Percentiles rank a stretch among this genome's conserved stretches.
These are phyloP conservation scores for Dermolepida albohirtum DNA, from an alignment of 2,888 invertebrate genomes.

Conservation along the genomic window DNA sequence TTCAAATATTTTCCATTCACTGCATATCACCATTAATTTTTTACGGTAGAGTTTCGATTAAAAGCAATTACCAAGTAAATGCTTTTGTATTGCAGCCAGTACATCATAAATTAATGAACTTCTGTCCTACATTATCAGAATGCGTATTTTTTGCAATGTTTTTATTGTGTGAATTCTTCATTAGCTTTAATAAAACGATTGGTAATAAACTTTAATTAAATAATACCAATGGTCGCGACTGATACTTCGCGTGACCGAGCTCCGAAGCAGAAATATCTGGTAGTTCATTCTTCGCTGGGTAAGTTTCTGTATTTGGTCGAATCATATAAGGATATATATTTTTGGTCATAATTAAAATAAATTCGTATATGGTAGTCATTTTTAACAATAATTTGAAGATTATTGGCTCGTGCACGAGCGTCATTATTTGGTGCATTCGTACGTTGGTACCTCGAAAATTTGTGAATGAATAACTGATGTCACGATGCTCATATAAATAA, in stretches of 20 bases:
- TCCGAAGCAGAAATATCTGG: neutral
- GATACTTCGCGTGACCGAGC: constrained; percentile 20
- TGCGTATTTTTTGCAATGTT: constrained; percentile 9
- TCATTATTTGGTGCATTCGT: neutral
- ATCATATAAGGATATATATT: constrained; percentile 25
- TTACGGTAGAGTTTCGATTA: too few species aligned
- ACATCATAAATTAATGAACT: constrained; percentile 25
- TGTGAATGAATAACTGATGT: constrained; percentile 16
- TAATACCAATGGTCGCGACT: constrained; percentile 22
- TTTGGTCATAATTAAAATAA: constrained; percentile 39
- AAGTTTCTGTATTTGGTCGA: constrained; percentile 33
- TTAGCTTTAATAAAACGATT: constrained; percentile 36
- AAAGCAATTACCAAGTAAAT: too few species aligned
- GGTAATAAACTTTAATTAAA: constrained; percentile 36
- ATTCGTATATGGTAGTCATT: constrained; percentile 41
- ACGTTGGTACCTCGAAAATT: neutral
- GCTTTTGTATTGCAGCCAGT: neutral
- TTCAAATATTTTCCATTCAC: too few species aligned
- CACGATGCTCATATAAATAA: constrained; percentile 30
- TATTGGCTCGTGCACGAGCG: neutral
- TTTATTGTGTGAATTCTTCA: constrained; percentile 28
- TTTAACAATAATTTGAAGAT: constrained; percentile 36
- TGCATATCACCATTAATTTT: too few species aligned
- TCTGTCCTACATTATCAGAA: constrained; percentile 28
- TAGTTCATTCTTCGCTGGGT: constrained; percentile 3